Base-by-base conservation (phyloP, 1,140 invertebrate species). In the Caenorhabditis briggsae region DNA sequence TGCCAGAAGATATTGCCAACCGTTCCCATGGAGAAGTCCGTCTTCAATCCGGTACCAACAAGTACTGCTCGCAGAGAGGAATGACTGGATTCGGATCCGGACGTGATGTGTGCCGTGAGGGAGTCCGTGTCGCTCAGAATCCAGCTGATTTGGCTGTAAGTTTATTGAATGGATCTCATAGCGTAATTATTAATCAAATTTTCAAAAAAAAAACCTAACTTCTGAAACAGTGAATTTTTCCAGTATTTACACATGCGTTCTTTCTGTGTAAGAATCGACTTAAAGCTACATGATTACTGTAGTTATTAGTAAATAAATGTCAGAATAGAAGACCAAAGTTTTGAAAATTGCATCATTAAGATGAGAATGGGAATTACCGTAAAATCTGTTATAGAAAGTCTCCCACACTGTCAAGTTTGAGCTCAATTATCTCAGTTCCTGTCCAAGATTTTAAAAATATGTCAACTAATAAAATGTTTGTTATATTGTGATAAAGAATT, bases 31-130 rank as follows among this genome's bases (percentile, higher is more conserved):
- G 92, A 25, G 92, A 92, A 88, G 91, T 92, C 43, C 91, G 91
- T 87, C 91, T 92, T 59, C 91, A 92, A 84, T 92, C 92, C 53
- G 91, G 91, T 88, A 92, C 91, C 55, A 88, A 88, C 82, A 88
- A 86, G 48, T 88, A 58, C 50, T 78, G 59, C 64, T 88, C 87
- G 5, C 89, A 91, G 46, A 74, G 78, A 56, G 91, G 91, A 53
- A 89, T 90, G 89, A 90, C 89, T 64, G 89, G 89, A 25, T 92
- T 92, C 86, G 91, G 91, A 85, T 88, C 92, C 23, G 90, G 90
- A 16, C 92, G 91, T 91, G 91, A 92, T 82, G 91, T 92, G 55
- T 92, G 91, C 88, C 89, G 91, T 84, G 91, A 92, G 83, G 91
- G 90, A 61, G 89, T 90, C 25, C 70, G 88, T 56, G 91, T 92